Evolutionary conservation across 2,113 vertebrate genomes (phyloP), one percentile per base, ranked within the genome.

Genomic region (Aphyosemion australe): DNA sequence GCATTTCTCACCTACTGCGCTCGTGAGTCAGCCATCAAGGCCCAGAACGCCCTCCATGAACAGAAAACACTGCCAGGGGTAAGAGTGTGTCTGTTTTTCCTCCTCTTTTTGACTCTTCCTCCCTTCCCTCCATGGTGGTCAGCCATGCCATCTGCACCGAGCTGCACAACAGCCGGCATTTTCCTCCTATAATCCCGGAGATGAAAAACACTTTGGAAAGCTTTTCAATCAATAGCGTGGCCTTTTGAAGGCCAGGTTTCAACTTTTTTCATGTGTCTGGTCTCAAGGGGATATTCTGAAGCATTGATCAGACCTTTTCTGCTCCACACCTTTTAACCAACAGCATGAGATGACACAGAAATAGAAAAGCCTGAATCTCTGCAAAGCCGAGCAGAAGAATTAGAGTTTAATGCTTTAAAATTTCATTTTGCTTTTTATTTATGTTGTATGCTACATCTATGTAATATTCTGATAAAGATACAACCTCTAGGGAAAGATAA

Each of bases 31-130:
- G 96, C 97, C 90, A 97, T 99, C 93, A 99, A 99, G 92, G 97
- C 96, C 83, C 97, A 99, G 94, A 98, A 95, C 4, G 97, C 97
- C 1, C 94, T 98, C 83, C 97, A 98, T 19, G 97, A 98, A 54
- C 97, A 98, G 94, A 98, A 98, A 92, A 98, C 97, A 74, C 89
- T 98, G 90, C 97, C 96, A 71, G 97, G 97, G 96, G 97, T 98
- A 91, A 95, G 97, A 94, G 34, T 68, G 57, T 60, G 45, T 51
- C 60, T 74, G 21, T 61, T 56, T 71, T 42, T 7, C 37, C 61
- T 48, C 39, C 55, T 50, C 37, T 20, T 31, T n/a, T 32, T 26
- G 21, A 19, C 41, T 68, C 53, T 19, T 68, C 56, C 64, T 72
- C 50, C 43, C 50, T 42, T 39, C 57, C 60, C 71, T 72, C 72